These are phyloP conservation scores for Neolamprologus brichardi DNA, from an alignment of 2,113 vertebrate genomes.

Conservation along the genomic window DNA sequence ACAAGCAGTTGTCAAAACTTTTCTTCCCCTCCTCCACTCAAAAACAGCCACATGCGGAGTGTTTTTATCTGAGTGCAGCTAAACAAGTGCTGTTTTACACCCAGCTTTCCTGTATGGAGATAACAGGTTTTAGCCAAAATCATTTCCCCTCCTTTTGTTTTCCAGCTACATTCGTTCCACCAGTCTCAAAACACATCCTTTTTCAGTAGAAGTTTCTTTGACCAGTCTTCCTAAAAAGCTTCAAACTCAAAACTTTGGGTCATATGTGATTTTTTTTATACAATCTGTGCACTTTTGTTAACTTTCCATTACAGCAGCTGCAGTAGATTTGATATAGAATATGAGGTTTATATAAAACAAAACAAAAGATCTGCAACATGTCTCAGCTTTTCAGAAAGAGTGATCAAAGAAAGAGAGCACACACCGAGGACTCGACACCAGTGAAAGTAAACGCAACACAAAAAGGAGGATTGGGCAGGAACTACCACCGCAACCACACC, in stretches of 20 bases:
- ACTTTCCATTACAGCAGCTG: not conserved
- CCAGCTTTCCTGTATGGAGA: not conserved
- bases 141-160: not conserved
- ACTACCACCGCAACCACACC: not conserved
- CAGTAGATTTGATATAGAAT: not conserved
- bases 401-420: not conserved
- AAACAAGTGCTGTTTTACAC: conserved; percentile 27
- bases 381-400: not conserved
- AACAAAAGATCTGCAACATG: not conserved
- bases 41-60: conserved; percentile 38
- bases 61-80: conserved; percentile 34
- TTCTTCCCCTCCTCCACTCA: not conserved
- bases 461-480: not conserved
- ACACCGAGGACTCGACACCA: not conserved
- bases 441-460: not conserved
- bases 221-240: not conserved
- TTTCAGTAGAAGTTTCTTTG: not conserved
- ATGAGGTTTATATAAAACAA: not conserved
- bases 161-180: not conserved
- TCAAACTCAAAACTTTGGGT: not conserved
- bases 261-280: not conserved
- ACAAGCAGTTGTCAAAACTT: not conserved
- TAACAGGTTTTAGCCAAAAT: not conserved
- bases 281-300: not conserved
- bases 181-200: not conserved